Base-by-base conservation (phyloP, 2,888 invertebrate species). In the Parnassius glacialis region DNA sequence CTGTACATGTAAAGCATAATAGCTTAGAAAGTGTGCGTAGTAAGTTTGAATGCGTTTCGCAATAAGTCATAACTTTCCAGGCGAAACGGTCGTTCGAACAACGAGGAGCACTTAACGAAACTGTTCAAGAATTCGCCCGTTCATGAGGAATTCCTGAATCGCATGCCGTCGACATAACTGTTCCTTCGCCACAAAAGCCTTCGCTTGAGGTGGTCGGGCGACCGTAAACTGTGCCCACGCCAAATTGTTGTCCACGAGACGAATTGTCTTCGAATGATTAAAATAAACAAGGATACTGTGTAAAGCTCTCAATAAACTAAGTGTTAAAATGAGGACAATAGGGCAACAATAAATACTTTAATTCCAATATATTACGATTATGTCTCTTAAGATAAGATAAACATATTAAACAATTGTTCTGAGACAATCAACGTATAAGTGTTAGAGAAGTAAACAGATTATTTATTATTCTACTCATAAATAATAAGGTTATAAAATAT, bases 191-290 rank as follows among this genome's bases (percentile, higher is more conserved):
- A 25, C 45, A 45, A 61, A 41, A 13, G 48, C 13, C 25, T 52
- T 45, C 5, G 60, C 51, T 25, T n/a, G 45, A 13, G 43, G 50
- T 45, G 43, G 50, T 45, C 55, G 41, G 45, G 2, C 12, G 48
- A 42, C 45, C 12, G 12, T 61, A 61, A 52, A 62, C 16, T 56
- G 20, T 48, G 12, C 57, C 48, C 42, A 61, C 61, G 52, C 57
- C 10, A 9, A 48, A 52, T 43, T 47, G 10, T 48, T 13, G 44
- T 52, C 52, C 41, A 41, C 2, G 11, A 58, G 41, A 58, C 5
- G 20, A 51, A 62, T 50, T 56, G 44, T 41, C 11, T 1, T 54
- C 12, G 12, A 56, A 59, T n/a, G 41, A 58, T 55, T 55, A 58
- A 50, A 11, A 52, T 20, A 20, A 58, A 54, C 47, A 62, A 52